Conservation (phyloP, 2,797 vertebrate genomes). For the Notoglanidium macrostoma region DNA sequence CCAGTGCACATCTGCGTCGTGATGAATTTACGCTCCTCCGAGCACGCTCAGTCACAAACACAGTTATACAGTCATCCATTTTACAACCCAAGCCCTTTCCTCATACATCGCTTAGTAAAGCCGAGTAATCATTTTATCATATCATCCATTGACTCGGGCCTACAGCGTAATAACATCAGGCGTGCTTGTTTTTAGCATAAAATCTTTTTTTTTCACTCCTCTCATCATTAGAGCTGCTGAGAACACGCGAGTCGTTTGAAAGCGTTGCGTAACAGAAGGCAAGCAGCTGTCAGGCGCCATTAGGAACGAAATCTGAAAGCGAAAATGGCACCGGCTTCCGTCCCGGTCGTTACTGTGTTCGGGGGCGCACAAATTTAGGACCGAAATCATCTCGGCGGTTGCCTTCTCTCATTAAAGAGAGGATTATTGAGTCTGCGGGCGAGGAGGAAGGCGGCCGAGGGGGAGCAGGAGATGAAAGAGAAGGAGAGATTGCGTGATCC, state of each 20-base stretch:
- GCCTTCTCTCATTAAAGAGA: conserved; percentile 45
- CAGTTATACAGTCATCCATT: not conserved
- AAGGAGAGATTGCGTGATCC: not conserved
- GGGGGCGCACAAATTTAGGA: conserved; percentile 31
- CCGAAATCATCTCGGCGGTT: conserved; percentile 36
- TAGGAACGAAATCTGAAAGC: conserved; percentile 33
- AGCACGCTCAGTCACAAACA: not conserved
- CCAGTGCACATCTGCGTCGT: not conserved
- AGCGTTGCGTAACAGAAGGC: conserved; percentile 21
- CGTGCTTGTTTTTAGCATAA: conserved; percentile 6
- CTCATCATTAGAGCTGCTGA: conserved; percentile 11
- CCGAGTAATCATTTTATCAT: not conserved
- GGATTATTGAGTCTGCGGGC: conserved; percentile 47
- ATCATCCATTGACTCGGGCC: not conserved
- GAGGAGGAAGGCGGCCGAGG: conserved; percentile 10
- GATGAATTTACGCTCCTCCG: not conserved
- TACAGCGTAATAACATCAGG: conserved; percentile 1
- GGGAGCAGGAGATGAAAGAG: conserved; percentile 20
- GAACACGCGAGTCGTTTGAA: conserved; percentile 15
- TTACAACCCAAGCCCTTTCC: not conserved
- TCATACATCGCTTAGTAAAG: not conserved
- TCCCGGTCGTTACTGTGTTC: conserved; percentile 38
- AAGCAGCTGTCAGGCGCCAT: conserved; percentile 35
- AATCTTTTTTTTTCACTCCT: not conserved
- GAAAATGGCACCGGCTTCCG: not conserved